Evolutionary conservation across 1,140 invertebrate genomes (phyloP), one percentile per base, ranked within the genome.

Genomic region (Galendromus occidentalis): DNA sequence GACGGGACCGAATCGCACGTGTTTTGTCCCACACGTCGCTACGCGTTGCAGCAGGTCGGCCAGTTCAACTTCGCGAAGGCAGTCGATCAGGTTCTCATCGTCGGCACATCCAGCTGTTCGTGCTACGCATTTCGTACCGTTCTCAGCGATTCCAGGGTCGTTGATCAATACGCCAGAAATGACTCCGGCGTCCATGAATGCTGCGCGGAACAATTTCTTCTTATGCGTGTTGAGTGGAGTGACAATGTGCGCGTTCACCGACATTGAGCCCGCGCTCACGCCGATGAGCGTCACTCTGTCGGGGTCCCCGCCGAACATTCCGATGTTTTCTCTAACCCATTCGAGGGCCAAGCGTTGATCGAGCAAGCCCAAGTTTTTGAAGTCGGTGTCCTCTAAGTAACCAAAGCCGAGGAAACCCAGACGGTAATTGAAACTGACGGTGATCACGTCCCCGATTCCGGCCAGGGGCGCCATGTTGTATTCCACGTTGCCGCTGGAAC

Each of bases 241-340:
- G 5, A 47, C 45, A 14, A 47, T 47, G 4, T 47, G 45, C 18
- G 45, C 45, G 28, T 14, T 90, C 17, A 94, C 88, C 72, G 90
- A 88, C 12, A 91, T 88, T 0, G 91, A 91, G 0, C 92, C 91
- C 9, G 88, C 89, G 0, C 91, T 91, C 71, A 95, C 91, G 0
- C 93, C 92, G 72, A 94, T 82, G 0, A 96, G 76, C 1, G 91
- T 93, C 18, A 96, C 88, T 72, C 88, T 90, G 12, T 83, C 83
- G 0, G 87, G 82, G 78, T 97, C 91, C 0, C 91, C 91, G 17
- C 88, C 88, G 72, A 95, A 94, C 65, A 83, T 83, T 1, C 82
- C 86, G 33, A 94, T 90, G 74, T 94, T 93, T 74, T 93, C 87
- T 73, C 91, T 86, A 45, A 94, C 83, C 88, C 88, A 91, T 71